Evolutionary conservation across 2,888 invertebrate species (phyloP), one percentile per base, ranked within the genome.

Genomic region (Chaitophorus viminalis): DNA sequence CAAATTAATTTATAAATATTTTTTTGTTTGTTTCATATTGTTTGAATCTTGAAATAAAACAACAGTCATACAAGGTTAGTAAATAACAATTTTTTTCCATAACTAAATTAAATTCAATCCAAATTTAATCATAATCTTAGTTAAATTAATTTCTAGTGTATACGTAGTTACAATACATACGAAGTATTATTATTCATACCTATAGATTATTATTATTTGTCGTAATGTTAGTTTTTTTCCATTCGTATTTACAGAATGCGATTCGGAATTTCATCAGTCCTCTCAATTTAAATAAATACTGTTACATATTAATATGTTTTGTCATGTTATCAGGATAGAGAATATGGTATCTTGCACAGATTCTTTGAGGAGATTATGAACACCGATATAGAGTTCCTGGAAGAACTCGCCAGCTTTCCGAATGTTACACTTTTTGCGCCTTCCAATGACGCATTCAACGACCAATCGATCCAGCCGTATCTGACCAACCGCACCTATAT

Each of bases 361-460:
- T 97, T 97, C 92, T 95, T 95, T 91, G 94, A 95, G 91, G 95
- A 95, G 85, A 95, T 97, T 89, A 93, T 94, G 92, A 95, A 96
- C 90, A 93, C 94, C 88, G 96, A 95, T 11, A 94, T 94, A 88
- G 94, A 95, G 90, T 96, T 96, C 91, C 93, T 96, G 91, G 93
- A 93, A 89, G 94, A 94, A 89, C 94, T 97, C 60, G 95, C 93
- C 88, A 92, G 93, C 89, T 93, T 94, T 89, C 94, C 94, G 88
- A 95, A 96, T 90, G 93, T 97, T 39, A 98, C 98, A 5, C 93
- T 98, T 88, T 96, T 98, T 91, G 97, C 97, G 3, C 98, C 98
- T 0, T 96, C 96, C 90, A 97, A 98, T 91, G 95, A 95, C 89
- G 97, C 97, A 25, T 95, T 97, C 94, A 94, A 94, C 79, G 94